Evolutionary conservation across 2,888 invertebrate species (phyloP), one percentile per base, ranked within the genome.

Genomic region (Ceriagrion tenellum): DNA sequence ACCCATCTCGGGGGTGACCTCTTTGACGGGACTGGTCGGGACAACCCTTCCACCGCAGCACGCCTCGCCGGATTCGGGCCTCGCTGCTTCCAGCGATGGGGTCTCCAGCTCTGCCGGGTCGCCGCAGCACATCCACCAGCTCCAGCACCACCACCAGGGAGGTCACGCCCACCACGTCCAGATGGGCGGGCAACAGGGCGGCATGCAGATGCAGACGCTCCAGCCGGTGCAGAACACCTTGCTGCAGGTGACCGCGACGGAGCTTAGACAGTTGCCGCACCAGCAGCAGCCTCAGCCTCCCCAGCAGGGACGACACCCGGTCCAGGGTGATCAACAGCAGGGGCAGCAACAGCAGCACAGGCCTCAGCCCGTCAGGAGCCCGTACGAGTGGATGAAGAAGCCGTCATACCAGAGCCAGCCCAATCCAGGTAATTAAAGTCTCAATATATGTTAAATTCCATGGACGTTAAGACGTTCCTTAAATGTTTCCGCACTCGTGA

Each of bases 301-400:
- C 95, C 97, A 97, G 96, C 96, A 97, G 95, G 97, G 97, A 96
- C 97, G 97, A 6, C 97, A 97, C 97, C 97, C 96, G 96, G 97
- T 93, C 97, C 59, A 95, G 96, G 96, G 96, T 96, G 96, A 96
- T 95, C 96, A 97, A 96, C 96, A 97, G 95, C 96, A 97, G 96
- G 96, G 97, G 95, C 96, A 96, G 95, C 96, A 96, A 95, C 96
- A 96, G 95, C 96, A 96, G 89, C 95, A 95, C 88, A 96, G 98
- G 96, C 98, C 98, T 90, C 97, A 98, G 81, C 98, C 98, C 56
- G 98, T 98, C 40, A 98, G 98, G 89, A 98, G 98, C 96, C 98
- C 99, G 0, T 99, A 98, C 97, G 99, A 99, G 96, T 99, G 99
- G 99, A 99, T 99, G 98, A 99, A 98, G 97, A 99, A 98, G 97